Percentiles rank a stretch among this genome's conserved stretches.
Evolutionary conservation across 1,140 invertebrate species (phyloP).

Genomic region (Sycophaga agraensis): DNA sequence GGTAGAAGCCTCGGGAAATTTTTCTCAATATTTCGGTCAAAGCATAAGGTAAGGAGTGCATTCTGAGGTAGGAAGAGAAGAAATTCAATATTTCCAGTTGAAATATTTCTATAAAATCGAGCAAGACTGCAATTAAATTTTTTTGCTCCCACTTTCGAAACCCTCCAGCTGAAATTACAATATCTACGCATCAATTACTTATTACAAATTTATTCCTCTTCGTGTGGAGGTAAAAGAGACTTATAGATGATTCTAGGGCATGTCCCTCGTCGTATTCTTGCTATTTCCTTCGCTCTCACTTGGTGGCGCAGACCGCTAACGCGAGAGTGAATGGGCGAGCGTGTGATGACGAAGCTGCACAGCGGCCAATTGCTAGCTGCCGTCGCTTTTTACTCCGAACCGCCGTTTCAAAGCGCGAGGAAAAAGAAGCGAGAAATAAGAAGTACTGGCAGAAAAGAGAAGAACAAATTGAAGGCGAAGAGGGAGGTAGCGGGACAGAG

Average conservation of each 20-base stretch:
- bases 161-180: conserved; percentile 7
- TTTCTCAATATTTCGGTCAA: too few relatives aligned
- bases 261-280: conserved; percentile 23
- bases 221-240: too few relatives aligned
- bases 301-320: conserved; percentile 19
- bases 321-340: conserved; percentile 38
- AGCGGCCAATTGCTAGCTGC: conserved; percentile 18
- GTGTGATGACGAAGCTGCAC: conserved; percentile 37
- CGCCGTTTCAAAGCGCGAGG: conserved; percentile 3
- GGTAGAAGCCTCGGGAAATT: too few relatives aligned
- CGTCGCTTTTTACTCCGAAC: conserved; percentile 13
- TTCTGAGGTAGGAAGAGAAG: too few relatives aligned
- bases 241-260: too few relatives aligned
- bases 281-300: not conserved
- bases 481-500: not conserved
- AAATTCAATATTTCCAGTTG: conserved; percentile 10
- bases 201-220: too few relatives aligned
- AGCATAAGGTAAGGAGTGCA: too few relatives aligned
- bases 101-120: conserved; percentile 1
- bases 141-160: not conserved
- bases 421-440: not conserved
- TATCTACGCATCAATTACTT: conserved; percentile 32
- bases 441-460: not conserved
- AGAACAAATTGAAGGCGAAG: too few relatives aligned
- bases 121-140: conserved; percentile 13